A percentile compares a stretch with the other conserved stretches of the same genome.
Conservation (phyloP, 2,113 vertebrate species). For the Syngnathus typhle region DNA sequence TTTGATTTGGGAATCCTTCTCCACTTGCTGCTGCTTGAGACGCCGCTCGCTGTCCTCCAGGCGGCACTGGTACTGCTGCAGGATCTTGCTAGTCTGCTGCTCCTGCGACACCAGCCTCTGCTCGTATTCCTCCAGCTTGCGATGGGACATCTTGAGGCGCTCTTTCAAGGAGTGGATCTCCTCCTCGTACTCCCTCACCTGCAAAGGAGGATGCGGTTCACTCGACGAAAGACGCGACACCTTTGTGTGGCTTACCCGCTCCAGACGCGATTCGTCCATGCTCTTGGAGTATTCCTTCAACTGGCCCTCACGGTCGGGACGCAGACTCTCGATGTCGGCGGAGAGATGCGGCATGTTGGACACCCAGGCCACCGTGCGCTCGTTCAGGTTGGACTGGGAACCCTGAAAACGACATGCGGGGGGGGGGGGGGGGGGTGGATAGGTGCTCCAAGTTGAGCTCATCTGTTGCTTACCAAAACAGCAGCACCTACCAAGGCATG, state of each 20-base stretch:
- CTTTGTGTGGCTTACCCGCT: conserved; percentile 74
- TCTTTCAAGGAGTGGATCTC: conserved; percentile 93
- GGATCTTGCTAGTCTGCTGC: conserved; percentile 89
- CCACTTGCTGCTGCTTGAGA: conserved; percentile 85
- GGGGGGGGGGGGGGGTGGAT: no score
- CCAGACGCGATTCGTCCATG: conserved; percentile 93
- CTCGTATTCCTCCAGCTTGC: conserved; percentile 94
- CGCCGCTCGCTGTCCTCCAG: conserved; percentile 92
- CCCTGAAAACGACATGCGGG: conserved; percentile 58
- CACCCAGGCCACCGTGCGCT: conserved; percentile 93
- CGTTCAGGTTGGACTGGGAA: conserved; percentile 82
- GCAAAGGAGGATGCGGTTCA: conserved; percentile 2
- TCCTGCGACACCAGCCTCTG: conserved; percentile 83
- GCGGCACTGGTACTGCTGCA: conserved; percentile 88
- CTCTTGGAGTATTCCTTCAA: conserved; percentile 95
- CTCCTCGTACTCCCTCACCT: conserved; percentile 93
- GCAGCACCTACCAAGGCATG: no score
- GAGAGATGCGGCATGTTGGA: conserved; percentile 97
- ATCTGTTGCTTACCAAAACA: background rate
- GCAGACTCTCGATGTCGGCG: conserved; percentile 90
- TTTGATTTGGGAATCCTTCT: conserved; percentile 95
- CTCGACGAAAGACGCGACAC: background rate
- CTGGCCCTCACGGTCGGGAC: conserved; percentile 89
- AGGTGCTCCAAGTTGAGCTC: background rate
- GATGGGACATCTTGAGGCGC: conserved; percentile 90